Percentiles rank a stretch among this genome's conserved stretches.
These are phyloP conservation scores for Halictus rubicundus DNA, from an alignment of 1,140 invertebrate genomes.

Conservation along the genomic window DNA sequence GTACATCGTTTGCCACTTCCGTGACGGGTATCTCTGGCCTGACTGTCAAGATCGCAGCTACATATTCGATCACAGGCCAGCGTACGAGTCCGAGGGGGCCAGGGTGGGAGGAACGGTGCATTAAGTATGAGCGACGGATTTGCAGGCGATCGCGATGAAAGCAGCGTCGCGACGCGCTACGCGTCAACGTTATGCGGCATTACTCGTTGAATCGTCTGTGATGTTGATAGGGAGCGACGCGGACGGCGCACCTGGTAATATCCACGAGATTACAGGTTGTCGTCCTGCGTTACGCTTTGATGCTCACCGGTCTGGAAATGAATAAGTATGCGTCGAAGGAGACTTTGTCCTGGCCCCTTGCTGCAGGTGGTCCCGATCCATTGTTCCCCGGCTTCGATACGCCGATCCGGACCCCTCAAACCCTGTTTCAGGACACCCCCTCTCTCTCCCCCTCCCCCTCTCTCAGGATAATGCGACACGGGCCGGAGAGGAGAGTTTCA, in stretches of 20 bases:
- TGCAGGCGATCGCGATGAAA: slow-evolving; percentile 30
- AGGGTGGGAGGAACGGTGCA: neutral
- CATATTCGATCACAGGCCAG: neutral
- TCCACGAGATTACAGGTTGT: slow-evolving; percentile 53
- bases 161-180: slow-evolving; percentile 16
- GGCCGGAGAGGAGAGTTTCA: neutral
- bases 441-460: too few relatives aligned
- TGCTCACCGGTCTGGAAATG: slow-evolving; percentile 51
- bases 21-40: neutral
- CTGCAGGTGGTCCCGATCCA: slow-evolving; percentile 38
- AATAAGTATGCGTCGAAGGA: slow-evolving; percentile 51
- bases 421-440: too few relatives aligned
- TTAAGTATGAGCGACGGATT: slow-evolving; percentile 27
- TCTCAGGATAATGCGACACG: neutral
- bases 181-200: slow-evolving; percentile 27
- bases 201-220: slow-evolving; percentile 37
- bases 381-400: slow-evolving; percentile 37
- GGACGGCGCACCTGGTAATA: slow-evolving; percentile 51
- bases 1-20: neutral
- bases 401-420: neutral
- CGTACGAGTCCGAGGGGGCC: neutral
- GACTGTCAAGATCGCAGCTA: neutral
- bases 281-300: slow-evolving; percentile 35
- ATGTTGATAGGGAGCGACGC: slow-evolving; percentile 44
- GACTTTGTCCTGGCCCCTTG: slow-evolving; percentile 25